Base-by-base conservation (phyloP, 2,888 invertebrate genomes). In the Caenorhabditis wallacei region DNA sequence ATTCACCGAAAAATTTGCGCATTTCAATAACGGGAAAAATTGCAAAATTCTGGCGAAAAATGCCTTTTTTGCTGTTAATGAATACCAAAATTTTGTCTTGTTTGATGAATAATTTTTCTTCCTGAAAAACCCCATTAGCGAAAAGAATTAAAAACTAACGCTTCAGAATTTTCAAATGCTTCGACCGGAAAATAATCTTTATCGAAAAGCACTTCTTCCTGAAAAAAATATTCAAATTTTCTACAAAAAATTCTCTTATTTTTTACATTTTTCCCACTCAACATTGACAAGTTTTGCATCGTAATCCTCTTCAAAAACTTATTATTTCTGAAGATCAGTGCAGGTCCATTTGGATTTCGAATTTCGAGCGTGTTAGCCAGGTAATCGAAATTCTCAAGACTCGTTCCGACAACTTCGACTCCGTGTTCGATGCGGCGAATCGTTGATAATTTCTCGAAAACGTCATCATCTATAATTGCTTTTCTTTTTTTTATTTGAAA, bases 121-220 rank as follows among this genome's bases (percentile, higher is more conserved):
- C n/a, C n/a, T n/a, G n/a, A n/a, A n/a, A n/a, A n/a, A n/a, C n/a
- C n/a, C n/a, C n/a, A n/a, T n/a, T n/a, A n/a, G n/a, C n/a, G n/a
- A 30, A 30, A 30, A 30, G 30, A 30, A 30, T 30, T 30, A 30
- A 54, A 13, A 24, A 56, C 71, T 51, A 20, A 72, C 72, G 74
- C 30, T 11, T 56, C 48, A 16, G 26, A 8, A 22, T 57, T 24
- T 10, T 56, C 56, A 37, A 56, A 66, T 8, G 63, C 64, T 35
- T 35, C 64, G 0, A 18, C n/a, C 26, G 57, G 64, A 24, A 74
- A 64, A 24, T 74, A 18, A 56, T 74, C 74, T 10, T 64, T 56
- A 11, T 64, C 57, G 13, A 74, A 74, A 3, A 43, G 20, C 0
- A 74, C 35, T 11, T 56, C 64, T 22, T 48, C 40, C 72, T 64